Conservation (phyloP, 2,888 invertebrate species). For the Cantharis rufa region DNA sequence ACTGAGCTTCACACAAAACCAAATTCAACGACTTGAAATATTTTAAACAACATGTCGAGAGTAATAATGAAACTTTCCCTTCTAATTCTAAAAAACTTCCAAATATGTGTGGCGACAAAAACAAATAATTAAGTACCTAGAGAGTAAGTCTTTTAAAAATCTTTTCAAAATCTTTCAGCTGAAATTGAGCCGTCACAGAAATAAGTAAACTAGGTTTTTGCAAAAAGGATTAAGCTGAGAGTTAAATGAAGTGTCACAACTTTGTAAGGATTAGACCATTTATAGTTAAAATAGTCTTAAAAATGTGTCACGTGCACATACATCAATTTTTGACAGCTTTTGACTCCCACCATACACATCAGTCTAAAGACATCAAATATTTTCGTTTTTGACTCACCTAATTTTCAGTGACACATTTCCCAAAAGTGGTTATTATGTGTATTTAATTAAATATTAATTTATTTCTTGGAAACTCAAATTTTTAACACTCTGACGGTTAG, state of each 20-base stretch:
- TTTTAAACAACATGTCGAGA: not conserved
- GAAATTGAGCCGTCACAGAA: slow-evolving; percentile 33
- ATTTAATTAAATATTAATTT: not conserved
- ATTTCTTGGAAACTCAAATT: slow-evolving; percentile 1
- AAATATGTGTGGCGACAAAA: slow-evolving; percentile 4
- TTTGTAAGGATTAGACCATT: slow-evolving; percentile 20
- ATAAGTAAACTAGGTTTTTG: slow-evolving; percentile 17
- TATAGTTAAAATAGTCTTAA: slow-evolving; percentile 18
- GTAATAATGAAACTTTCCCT: not conserved
- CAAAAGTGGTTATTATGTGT: not conserved
- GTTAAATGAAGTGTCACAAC: slow-evolving; percentile 27
- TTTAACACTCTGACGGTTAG: not conserved
- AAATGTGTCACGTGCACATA: slow-evolving; percentile 17
- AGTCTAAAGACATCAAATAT: slow-evolving; percentile 2
- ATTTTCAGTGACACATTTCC: slow-evolving; percentile 8
- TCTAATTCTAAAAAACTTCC: not conserved
- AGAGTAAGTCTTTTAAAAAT: slow-evolving; percentile 10
- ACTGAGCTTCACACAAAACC: not conserved
- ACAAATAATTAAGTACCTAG: not conserved
- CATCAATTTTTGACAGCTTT: slow-evolving; percentile 10
- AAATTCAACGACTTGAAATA: not conserved
- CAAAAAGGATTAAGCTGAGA: slow-evolving; percentile 13
- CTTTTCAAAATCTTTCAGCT: slow-evolving; percentile 23
- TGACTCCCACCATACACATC: not conserved
- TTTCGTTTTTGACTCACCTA: slow-evolving; percentile 10